These are phyloP conservation scores for Leuciscus waleckii DNA, from an alignment of 2,797 vertebrate genomes.

Conservation along the genomic window DNA sequence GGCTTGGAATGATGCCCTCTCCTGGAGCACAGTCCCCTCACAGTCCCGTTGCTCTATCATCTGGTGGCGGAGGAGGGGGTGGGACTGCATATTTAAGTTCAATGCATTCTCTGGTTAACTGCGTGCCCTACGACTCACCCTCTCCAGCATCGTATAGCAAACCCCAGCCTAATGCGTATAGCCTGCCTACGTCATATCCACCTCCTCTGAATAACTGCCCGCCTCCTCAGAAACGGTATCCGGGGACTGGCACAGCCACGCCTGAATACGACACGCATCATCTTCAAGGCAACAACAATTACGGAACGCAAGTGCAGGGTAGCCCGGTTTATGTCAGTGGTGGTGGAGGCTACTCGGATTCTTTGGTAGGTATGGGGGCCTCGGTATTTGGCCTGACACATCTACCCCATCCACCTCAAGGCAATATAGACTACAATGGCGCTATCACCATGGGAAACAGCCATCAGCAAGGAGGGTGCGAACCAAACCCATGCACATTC, in stretches of 20 bases:
- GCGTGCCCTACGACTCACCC: constrained; percentile 92
- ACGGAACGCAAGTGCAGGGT: constrained; percentile 95
- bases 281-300: constrained; percentile 91
- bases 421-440: constrained; percentile 94
- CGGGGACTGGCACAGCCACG: constrained; percentile 87
- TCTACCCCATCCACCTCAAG: constrained; percentile 87
- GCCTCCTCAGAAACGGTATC: constrained; percentile 92
- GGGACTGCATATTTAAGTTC: constrained; percentile 92
- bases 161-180: constrained; percentile 90
- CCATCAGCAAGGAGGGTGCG: constrained; percentile 93
- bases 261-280: constrained; percentile 92
- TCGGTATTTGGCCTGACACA: constrained; percentile 95
- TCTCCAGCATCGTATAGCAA: constrained; percentile 94
- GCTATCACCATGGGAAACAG: constrained; percentile 91
- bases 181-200: constrained; percentile 90
- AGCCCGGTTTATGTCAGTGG: constrained; percentile 91
- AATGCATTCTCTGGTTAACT: constrained; percentile 98
- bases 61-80: constrained; percentile 70
- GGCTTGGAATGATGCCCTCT: constrained; percentile 95
- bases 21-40: constrained; percentile 94
- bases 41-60: constrained; percentile 86
- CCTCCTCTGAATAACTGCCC: constrained; percentile 89
- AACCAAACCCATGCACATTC: constrained; percentile 89
- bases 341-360: constrained; percentile 91
- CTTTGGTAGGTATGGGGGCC: constrained; percentile 89